Conservation (phyloP, 1,140 invertebrate species). For the Drusus annulatus region DNA sequence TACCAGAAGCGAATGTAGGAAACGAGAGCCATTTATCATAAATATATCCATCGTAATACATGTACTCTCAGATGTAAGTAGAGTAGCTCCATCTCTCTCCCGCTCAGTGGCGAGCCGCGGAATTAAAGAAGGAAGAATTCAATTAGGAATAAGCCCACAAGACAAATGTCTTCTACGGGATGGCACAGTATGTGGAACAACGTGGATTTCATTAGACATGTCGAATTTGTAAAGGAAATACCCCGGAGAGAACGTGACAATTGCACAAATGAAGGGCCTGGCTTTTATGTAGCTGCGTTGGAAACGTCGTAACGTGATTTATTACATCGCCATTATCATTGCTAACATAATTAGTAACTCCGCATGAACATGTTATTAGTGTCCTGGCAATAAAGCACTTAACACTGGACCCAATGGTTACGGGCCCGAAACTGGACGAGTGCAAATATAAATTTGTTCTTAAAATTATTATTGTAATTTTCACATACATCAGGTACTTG, state of each 20-base stretch:
- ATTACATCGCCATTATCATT: no score
- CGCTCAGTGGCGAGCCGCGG: background rate
- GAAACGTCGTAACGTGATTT: no score
- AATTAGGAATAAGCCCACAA: conserved; percentile 36
- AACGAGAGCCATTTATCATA: conserved; percentile 11
- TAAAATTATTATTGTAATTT: no score
- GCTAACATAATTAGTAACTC: no score
- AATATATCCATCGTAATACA: background rate
- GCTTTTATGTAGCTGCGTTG: background rate
- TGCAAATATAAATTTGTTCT: no score
- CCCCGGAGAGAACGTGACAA: conserved; percentile 8
- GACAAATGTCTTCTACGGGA: conserved; percentile 30
- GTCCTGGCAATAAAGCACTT: no score
- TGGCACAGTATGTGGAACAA: background rate
- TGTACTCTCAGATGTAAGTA: conserved; percentile 3
- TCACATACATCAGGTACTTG: no score
- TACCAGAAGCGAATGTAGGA: no score
- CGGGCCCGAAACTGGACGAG: no score
- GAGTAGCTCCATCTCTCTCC: background rate
- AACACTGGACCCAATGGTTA: no score
- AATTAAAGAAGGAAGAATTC: conserved; percentile 37
- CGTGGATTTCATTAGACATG: conserved; percentile 38
- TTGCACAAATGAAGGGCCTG: background rate
- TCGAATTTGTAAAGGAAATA: conserved; percentile 11
- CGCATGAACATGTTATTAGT: no score